Evolutionary conservation across 23 tunicate genomes (phyloP).

Genomic region (Halocynthia aurantium): DNA sequence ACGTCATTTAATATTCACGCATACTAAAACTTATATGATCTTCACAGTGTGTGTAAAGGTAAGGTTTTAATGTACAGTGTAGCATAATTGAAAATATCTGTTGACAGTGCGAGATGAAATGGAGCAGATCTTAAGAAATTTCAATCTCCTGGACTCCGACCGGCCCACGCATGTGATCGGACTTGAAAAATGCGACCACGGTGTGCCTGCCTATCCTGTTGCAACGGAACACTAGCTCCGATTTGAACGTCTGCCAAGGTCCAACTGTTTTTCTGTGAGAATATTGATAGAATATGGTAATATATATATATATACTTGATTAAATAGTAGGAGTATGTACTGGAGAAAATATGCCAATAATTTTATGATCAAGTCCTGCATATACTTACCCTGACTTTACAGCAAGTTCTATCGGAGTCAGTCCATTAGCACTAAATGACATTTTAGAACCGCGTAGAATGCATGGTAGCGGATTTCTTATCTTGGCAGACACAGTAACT

Average conservation of each 20-base stretch:
- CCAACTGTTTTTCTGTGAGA: constrained; percentile 15
- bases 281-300: neutral
- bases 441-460: neutral
- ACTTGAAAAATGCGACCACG: constrained; percentile 1
- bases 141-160: constrained; percentile 14
- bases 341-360: neutral
- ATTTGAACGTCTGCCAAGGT: constrained; percentile 20
- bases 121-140: neutral
- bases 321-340: too few relatives aligned
- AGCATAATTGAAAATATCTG: too few relatives aligned
- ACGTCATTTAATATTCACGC: too few relatives aligned
- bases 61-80: too few relatives aligned
- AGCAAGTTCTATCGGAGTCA: neutral
- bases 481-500: neutral
- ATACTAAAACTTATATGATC: too few relatives aligned
- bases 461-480: constrained; percentile 15
- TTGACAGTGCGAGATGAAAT: too few relatives aligned
- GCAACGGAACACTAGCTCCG: constrained; percentile 13
- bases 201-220: constrained; percentile 11
- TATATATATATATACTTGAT: neutral
- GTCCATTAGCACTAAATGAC: neutral
- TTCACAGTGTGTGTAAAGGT: too few relatives aligned
- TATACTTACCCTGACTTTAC: constrained; percentile 7
- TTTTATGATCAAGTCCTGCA: neutral
- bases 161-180: constrained; percentile 1